phyloP scores from a whole-genome alignment of 2,888 invertebrate genomes.

The Chrysotoxum bicinctum region DNA sequence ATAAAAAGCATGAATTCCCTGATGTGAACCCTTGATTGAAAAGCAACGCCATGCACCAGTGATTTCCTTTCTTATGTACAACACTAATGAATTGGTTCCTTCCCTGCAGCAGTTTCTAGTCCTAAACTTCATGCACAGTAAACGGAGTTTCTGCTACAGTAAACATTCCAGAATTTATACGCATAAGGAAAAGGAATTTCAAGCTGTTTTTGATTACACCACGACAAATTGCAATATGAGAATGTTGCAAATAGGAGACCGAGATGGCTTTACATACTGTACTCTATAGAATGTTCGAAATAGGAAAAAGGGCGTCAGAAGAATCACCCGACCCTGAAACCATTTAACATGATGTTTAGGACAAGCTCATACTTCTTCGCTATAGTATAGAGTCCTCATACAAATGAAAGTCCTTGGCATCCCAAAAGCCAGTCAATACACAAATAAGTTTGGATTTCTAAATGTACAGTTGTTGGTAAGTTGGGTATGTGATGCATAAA shows the following conservation, averaged over 20 bases:
- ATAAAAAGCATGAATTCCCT: slow-evolving; percentile 52
- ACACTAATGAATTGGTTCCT: slow-evolving; percentile 72
- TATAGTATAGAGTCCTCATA: not conserved
- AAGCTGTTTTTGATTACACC: slow-evolving; percentile 61
- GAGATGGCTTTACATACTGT: not conserved
- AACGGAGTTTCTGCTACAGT: slow-evolving; percentile 69
- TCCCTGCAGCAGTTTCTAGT: slow-evolving; percentile 42
- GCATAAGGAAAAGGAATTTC: slow-evolving; percentile 64
- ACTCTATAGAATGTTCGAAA: too few relatives aligned
- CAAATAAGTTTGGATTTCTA: slow-evolving; percentile 12
- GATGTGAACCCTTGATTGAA: slow-evolving; percentile 70
- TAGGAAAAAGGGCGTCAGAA: slow-evolving; percentile 7
- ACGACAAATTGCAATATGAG: slow-evolving; percentile 61
- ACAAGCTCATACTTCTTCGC: slow-evolving; percentile 17
- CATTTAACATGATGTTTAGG: slow-evolving; percentile 29
- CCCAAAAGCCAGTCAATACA: slow-evolving; percentile 20
- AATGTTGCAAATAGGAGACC: slow-evolving; percentile 22
- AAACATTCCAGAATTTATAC: slow-evolving; percentile 66
- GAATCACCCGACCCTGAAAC: slow-evolving; percentile 53
- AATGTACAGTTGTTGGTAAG: not conserved
- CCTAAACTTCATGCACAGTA: slow-evolving; percentile 54
- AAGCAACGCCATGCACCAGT: slow-evolving; percentile 72
- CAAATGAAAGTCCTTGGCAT: not conserved
- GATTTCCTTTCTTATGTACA: slow-evolving; percentile 70
- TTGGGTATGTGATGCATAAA: not conserved